Percentiles rank a stretch among this genome's conserved stretches.
Evolutionary conservation across 1,140 invertebrate species (phyloP).

Genomic region (Lepidurus packardi): DNA sequence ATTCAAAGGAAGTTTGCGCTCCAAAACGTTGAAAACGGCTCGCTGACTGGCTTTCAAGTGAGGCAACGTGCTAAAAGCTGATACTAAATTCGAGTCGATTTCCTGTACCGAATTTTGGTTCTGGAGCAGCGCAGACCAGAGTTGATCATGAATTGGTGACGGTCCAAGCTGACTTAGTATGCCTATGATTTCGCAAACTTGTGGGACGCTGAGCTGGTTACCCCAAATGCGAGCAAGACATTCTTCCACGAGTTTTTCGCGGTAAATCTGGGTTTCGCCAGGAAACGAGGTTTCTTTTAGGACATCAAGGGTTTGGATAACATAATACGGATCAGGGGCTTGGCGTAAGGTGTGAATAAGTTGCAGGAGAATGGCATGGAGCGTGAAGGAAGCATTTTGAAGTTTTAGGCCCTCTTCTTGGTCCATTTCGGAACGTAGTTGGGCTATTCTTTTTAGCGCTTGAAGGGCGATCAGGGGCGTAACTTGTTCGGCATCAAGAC

Average conservation of each 20-base stretch:
- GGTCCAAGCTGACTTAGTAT: conserved; percentile 43
- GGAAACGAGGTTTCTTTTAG: conserved; percentile 46
- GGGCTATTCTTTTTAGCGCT: conserved; percentile 50
- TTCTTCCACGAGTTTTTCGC: conserved; percentile 55
- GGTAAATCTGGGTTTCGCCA: conserved; percentile 48
- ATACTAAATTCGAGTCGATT: conserved; percentile 52
- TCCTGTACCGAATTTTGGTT: conserved; percentile 42
- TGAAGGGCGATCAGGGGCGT: conserved; percentile 49
- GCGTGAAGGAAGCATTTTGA: conserved; percentile 42
- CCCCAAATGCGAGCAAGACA: conserved; percentile 55
- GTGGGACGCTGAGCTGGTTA: conserved; percentile 54
- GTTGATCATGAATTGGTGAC: not conserved
- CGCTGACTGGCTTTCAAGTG: conserved; percentile 56
- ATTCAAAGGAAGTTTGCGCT: conserved; percentile 52
- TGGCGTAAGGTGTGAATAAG: conserved; percentile 47
- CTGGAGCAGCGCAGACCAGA: not conserved
- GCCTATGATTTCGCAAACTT: conserved; percentile 55
- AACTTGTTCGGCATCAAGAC: conserved; percentile 45
- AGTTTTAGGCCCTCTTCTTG: conserved; percentile 31
- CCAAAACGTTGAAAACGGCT: conserved; percentile 56
- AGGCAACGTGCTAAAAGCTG: conserved; percentile 54
- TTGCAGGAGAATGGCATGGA: conserved; percentile 46
- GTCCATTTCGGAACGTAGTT: conserved; percentile 43
- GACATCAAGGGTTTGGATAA: conserved; percentile 47
- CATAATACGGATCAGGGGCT: conserved; percentile 43